Evolutionary conservation across 2,113 vertebrate species (phyloP).

Genomic region (Rhinoderma darwinii): DNA sequence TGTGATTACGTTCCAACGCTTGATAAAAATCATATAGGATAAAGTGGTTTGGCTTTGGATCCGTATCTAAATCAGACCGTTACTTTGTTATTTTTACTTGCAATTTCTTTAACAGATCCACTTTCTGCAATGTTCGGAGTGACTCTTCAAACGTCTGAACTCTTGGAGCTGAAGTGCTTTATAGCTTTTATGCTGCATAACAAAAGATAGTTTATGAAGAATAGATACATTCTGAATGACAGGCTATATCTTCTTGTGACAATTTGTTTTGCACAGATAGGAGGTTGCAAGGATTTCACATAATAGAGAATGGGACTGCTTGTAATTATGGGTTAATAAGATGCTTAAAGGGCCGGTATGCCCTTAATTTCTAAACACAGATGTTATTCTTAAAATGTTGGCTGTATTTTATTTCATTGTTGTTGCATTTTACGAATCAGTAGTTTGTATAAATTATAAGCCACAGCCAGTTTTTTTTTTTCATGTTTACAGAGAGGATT

Average conservation of each 20-base stretch:
- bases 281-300: not conserved
- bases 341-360: not conserved
- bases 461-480: too few species aligned
- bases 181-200: not conserved
- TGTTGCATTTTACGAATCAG: too few species aligned
- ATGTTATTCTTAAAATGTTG: too few species aligned
- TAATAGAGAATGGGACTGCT: not conserved
- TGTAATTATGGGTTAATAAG: not conserved
- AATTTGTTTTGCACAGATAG: not conserved
- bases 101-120: slow-evolving; percentile 2
- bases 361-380: not conserved
- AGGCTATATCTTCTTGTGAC: not conserved
- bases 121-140: slow-evolving; percentile 4
- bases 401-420: too few species aligned
- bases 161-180: not conserved
- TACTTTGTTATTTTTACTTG: not conserved
- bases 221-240: not conserved
- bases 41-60: slow-evolving; percentile 18
- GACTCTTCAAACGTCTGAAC: slow-evolving; percentile 8
- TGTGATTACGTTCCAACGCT: slow-evolving; percentile 2
- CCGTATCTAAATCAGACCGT: not conserved
- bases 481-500: too few species aligned
- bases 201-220: not conserved
- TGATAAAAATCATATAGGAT: slow-evolving; percentile 2
- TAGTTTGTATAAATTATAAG: too few species aligned